Evolutionary conservation across 92 coral and sea anemone species (phyloP), one percentile per base, ranked within the genome.

Genomic region (Palythoa caribaeorum): DNA sequence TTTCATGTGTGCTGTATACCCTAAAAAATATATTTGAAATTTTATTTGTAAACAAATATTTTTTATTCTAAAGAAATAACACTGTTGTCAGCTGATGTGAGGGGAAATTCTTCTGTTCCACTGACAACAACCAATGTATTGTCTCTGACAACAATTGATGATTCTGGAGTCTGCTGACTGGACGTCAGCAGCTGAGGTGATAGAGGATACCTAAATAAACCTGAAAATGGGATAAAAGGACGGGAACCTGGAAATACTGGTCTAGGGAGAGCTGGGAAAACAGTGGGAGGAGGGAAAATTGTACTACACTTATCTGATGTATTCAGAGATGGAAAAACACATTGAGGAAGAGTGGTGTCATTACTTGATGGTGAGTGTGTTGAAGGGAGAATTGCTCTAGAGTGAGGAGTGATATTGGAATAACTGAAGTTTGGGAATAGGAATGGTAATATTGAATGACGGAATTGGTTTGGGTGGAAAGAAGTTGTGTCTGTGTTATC

Each of bases 71-170:
- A 60, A 14, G 72, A 81, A 40, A 81, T 81, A 65, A 81, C 86
- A 66, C 86, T 81, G 20, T 48, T 81, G 50, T 81, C 86, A 60
- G 86, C 86, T 5, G 86, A 81, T 40, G 86, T 81, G 11, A 81
- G 20, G 5, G 86, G 86, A 19, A 81, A 81, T 17, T 81, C 86
- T 66, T 81, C 73, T 9, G 62, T 19, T 13, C 86, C 86, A 81
- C 86, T 66, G 6, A 81, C 86, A 1, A 81, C 76, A 47, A 81
- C 86, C 75, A 81, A 48, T 3, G 75, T 81, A 21, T 81, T 81
- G 75, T 81, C 86, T 63, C 86, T 66, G 5, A 81, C 47, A 44
- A 81, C 86, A 65, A 81, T 81, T 40, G 86, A 81, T 5, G 86
- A 81, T 37, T 81, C 76, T 20, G 86, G 75, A 15, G 38, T 40